Conservation (phyloP, 64 coral and sea anemone species). For the Montipora foliosa region DNA sequence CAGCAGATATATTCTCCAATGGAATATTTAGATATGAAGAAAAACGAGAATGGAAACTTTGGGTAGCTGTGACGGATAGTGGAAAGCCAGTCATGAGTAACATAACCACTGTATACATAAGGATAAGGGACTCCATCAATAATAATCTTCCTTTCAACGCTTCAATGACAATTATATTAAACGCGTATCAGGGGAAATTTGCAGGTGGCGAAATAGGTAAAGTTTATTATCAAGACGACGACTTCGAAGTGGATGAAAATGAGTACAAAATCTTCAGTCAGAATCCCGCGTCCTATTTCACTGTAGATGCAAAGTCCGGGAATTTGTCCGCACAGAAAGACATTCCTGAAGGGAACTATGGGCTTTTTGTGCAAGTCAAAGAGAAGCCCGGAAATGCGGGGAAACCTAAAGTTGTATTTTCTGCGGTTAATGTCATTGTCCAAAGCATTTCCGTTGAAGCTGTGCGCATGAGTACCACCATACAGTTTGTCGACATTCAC, state of each 20-base stretch:
- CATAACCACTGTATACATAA: slow-evolving; percentile 51
- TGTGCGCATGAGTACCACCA: slow-evolving; percentile 58
- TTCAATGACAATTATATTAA: slow-evolving; percentile 81
- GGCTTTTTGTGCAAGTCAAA: slow-evolving; percentile 28
- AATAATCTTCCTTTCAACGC: slow-evolving; percentile 71
- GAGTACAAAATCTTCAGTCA: slow-evolving; percentile 64
- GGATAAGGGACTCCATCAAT: slow-evolving; percentile 62
- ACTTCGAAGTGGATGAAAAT: slow-evolving; percentile 75
- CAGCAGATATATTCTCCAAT: slow-evolving; percentile 65
- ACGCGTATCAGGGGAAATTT: slow-evolving; percentile 66
- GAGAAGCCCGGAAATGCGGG: slow-evolving; percentile 48
- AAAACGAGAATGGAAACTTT: slow-evolving; percentile 70
- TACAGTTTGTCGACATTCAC: slow-evolving; percentile 69
- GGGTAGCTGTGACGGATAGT: slow-evolving; percentile 63
- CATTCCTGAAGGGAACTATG: slow-evolving; percentile 63
- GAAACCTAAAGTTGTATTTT: slow-evolving; percentile 56
- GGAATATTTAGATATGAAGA: slow-evolving; percentile 65
- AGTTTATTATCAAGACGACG: slow-evolving; percentile 77
- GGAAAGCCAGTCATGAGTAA: slow-evolving; percentile 54
- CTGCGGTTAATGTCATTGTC: slow-evolving; percentile 57
- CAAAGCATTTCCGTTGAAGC: slow-evolving; percentile 37
- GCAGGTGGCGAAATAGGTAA: slow-evolving; percentile 75
- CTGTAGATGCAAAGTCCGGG: slow-evolving; percentile 60
- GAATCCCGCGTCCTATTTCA: slow-evolving; percentile 49
- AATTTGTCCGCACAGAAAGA: slow-evolving; percentile 59